phyloP scores from a whole-genome alignment of 92 coral and sea anemone genomes.

The Siderastrea radians region DNA sequence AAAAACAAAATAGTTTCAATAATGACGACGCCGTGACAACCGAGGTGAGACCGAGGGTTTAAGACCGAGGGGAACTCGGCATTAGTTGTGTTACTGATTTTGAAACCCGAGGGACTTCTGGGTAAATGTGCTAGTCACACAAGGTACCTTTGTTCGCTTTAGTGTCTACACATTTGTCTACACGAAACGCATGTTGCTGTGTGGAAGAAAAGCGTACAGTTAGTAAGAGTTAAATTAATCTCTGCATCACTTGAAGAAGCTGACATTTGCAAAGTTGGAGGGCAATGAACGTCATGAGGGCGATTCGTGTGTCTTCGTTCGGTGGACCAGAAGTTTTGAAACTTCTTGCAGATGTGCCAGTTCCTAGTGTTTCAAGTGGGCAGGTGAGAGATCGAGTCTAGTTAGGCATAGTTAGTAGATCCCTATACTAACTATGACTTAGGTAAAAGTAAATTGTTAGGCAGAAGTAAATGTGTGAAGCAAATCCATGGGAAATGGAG shows the following conservation, averaged over 20 bases:
- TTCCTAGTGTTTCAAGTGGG: conserved; percentile 80
- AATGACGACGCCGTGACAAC: too few species aligned
- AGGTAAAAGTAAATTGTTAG: too few species aligned
- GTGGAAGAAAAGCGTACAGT: background rate
- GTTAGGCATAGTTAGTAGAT: too few species aligned
- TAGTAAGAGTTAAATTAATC: too few species aligned
- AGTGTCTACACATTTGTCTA: too few species aligned
- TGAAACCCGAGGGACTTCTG: background rate
- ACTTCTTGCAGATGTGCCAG: conserved; percentile 72
- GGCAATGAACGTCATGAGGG: conserved; percentile 67
- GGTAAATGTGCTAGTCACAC: background rate
- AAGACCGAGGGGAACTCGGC: background rate
- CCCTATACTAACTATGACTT: too few species aligned
- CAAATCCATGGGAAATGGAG: too few species aligned
- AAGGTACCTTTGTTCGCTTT: too few species aligned
- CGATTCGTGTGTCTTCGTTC: conserved; percentile 90
- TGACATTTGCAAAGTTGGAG: background rate
- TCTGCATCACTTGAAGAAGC: background rate
- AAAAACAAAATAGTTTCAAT: too few species aligned
- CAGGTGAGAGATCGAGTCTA: conserved; percentile 64
- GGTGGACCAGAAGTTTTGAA: conserved; percentile 97
- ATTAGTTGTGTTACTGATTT: background rate
- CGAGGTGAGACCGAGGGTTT: too few species aligned
- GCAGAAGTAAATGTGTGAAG: too few species aligned
- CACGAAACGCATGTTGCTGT: background rate